Evolutionary conservation across 1,140 invertebrate species (phyloP), one percentile per base, ranked within the genome.

Genomic region (Lasioglossum albipes): DNA sequence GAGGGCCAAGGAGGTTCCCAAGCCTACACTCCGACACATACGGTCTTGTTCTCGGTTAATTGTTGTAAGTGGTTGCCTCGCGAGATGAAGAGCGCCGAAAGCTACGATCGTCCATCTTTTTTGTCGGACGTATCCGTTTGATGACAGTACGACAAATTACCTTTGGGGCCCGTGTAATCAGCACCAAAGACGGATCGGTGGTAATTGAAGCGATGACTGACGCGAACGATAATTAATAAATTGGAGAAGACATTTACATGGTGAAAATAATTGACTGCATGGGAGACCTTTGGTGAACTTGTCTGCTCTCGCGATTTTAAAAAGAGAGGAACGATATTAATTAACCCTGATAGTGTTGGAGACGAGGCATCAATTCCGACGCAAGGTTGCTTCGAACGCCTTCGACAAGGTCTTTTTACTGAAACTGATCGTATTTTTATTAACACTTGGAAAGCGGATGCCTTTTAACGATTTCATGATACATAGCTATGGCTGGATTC

Each of bases 101-200:
- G 71, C 79, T 57, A 83, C 61, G 65, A 68, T 59, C 68, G 65
- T 31, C 20, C 45, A 22, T 68, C 64, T 73, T 71, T 42, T 72
- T 65, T 22, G 66, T 27, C 64, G 20, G 45, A 36, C 59, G 64
- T 31, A 12, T 57, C 18, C 20, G 49, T 78, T 16, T 64, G 75
- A 83, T 78, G 84, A 83, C 84, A 83, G 84, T 68, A 27, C 57
- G 84, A 76, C 80, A 72, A 85, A 86, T 85, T 75, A 78, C 42
- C 73, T n/a, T 59, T 42, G 70, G 67, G 67, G 22, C 65, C 18
- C 62, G 18, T 45, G 66, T 62, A 81, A 81, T 84, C 69, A 62
- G 57, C 36, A 42, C 49, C 61, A 7, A 54, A 57, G 42, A 22
- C 45, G 61, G 73, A 49, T 65, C 54, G 49, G 36, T 13, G 59